These are phyloP conservation scores for Cetoscarus ocellatus DNA, from an alignment of 2,797 vertebrate genomes.

Conservation along the genomic window DNA sequence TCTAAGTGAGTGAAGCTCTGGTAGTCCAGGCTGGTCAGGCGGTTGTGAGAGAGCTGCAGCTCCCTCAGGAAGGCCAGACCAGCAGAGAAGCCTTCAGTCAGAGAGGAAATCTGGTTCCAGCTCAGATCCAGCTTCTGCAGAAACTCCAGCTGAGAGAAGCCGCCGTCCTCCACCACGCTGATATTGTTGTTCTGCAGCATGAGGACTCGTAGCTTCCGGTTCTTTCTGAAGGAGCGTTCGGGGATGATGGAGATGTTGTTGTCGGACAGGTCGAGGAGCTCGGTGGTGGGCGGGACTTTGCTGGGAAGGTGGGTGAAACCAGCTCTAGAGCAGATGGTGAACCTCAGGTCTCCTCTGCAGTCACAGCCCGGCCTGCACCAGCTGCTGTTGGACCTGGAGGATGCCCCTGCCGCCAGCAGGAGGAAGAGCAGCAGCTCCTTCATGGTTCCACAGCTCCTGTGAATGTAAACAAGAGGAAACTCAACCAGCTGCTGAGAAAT, in stretches of 20 bases:
- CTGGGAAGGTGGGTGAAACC: conserved; percentile 65
- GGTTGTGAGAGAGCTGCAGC: conserved; percentile 84
- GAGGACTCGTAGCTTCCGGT: conserved; percentile 80
- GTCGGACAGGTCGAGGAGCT: conserved; percentile 84
- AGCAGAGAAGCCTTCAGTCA: conserved; percentile 79
- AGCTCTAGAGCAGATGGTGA: conserved; percentile 81
- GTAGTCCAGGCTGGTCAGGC: conserved; percentile 71
- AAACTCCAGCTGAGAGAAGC: conserved; percentile 81
- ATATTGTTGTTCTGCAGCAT: conserved; percentile 86
- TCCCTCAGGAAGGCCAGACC: conserved; percentile 81
- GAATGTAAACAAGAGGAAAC: conserved; percentile 3
- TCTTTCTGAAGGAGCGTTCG: conserved; percentile 51
- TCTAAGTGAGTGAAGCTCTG: conserved; percentile 82
- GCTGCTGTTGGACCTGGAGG: conserved; percentile 41
- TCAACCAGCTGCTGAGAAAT: not conserved
- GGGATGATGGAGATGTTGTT: conserved; percentile 81
- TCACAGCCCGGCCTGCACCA: conserved; percentile 70
- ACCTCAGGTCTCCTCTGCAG: conserved; percentile 76
- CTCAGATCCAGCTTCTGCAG: conserved; percentile 87
- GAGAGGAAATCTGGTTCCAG: conserved; percentile 79
- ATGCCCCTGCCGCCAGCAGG: conserved; percentile 21
- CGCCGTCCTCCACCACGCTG: conserved; percentile 67
- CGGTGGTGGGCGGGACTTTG: conserved; percentile 72
- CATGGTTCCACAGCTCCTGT: conserved; percentile 44
- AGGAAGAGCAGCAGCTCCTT: conserved; percentile 56